Evolutionary conservation across 2,113 vertebrate genomes (phyloP).

Genomic region (Amia ocellicauda): DNA sequence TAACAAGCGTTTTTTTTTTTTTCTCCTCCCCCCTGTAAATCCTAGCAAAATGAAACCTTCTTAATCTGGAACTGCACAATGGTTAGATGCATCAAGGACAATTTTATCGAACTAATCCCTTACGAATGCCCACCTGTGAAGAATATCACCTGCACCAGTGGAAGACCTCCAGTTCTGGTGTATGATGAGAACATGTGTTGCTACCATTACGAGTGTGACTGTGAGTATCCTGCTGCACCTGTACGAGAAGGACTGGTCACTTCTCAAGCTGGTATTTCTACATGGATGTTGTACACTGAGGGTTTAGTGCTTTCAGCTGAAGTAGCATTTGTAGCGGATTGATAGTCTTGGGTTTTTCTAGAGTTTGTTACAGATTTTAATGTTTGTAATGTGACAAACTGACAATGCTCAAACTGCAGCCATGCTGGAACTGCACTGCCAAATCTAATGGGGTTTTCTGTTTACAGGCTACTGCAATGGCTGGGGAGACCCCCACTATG

Average conservation of each 20-base stretch:
- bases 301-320: too few species aligned
- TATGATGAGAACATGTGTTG: slow-evolving; percentile 74
- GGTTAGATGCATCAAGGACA: slow-evolving; percentile 76
- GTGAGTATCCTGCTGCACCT: slow-evolving; percentile 61
- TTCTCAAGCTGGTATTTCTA: too few species aligned
- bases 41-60: slow-evolving; percentile 76
- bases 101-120: slow-evolving; percentile 62
- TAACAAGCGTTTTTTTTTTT: too few species aligned
- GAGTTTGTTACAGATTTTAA: too few species aligned
- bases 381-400: too few species aligned
- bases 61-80: slow-evolving; percentile 73
- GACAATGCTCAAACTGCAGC: too few species aligned
- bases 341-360: too few species aligned
- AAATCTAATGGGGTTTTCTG: neutral
- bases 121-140: slow-evolving; percentile 66
- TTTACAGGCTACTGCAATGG: slow-evolving; percentile 82
- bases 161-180: slow-evolving; percentile 64
- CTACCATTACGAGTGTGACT: slow-evolving; percentile 74
- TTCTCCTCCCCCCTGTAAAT: too few species aligned
- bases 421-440: too few species aligned
- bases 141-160: slow-evolving; percentile 74
- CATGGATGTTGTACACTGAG: too few species aligned
- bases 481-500: slow-evolving; percentile 91
- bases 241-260: too few species aligned
- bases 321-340: too few species aligned